phyloP scores from a whole-genome alignment of 2,113 vertebrate species.

The Pygoscelis adeliae region DNA sequence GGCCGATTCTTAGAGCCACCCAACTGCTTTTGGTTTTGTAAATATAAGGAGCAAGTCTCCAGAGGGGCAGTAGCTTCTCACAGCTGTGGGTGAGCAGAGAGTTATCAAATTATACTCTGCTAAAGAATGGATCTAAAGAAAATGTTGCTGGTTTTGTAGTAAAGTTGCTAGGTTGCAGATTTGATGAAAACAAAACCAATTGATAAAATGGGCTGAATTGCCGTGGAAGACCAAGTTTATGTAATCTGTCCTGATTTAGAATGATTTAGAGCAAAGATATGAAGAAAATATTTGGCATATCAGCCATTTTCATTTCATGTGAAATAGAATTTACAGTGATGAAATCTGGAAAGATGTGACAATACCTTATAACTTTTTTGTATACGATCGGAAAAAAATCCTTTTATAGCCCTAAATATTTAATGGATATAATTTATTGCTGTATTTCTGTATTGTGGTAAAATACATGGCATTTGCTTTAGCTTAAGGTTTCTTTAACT shows the following conservation, averaged over 20 bases:
- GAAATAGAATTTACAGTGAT: not conserved
- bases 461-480: not conserved
- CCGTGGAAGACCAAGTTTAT: not conserved
- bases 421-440: not conserved
- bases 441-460: not conserved
- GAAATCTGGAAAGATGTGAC: not conserved
- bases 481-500: not conserved
- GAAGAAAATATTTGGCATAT: not conserved
- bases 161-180: not conserved
- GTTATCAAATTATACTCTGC: not conserved
- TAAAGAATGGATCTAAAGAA: not conserved
- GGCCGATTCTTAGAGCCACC: not conserved
- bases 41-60: not conserved
- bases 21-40: not conserved
- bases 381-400: not conserved
- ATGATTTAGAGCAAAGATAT: not conserved
- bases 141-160: not conserved
- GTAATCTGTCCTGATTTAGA: not conserved
- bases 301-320: not conserved
- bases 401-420: not conserved
- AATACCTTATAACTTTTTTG: not conserved
- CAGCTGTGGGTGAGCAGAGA: not conserved
- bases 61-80: not conserved
- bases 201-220: not conserved
- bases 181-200: not conserved